A percentile compares a stretch with the other conserved stretches of the same genome.
Conservation (phyloP, 2,797 vertebrate species). For the Mormyrus hasselquistii region DNA sequence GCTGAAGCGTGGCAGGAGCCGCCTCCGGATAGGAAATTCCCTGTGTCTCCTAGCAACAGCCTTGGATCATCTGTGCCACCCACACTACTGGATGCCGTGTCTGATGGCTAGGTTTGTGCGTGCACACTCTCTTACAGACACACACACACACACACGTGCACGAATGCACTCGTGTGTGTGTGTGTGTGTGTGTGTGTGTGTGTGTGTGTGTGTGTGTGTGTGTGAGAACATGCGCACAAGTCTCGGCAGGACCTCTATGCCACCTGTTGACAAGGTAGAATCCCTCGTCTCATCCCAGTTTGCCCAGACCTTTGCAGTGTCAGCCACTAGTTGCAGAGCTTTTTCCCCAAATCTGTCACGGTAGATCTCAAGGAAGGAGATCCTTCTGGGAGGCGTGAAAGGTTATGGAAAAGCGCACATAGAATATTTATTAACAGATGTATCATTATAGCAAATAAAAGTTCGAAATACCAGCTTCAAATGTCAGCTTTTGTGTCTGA, state of each 20-base stretch:
- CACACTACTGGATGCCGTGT: neutral
- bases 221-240: too few species aligned
- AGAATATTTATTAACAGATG: neutral
- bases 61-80: neutral
- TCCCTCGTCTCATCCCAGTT: neutral
- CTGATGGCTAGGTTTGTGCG: neutral
- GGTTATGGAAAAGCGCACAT: neutral
- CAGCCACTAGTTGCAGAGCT: neutral
- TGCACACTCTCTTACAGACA: neutral
- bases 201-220: too few species aligned
- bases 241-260: neutral
- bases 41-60: constrained; percentile 5
- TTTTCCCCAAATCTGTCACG: neutral
- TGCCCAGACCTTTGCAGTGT: neutral
- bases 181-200: too few species aligned
- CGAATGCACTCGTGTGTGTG: too few species aligned
- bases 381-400: neutral
- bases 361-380: neutral
- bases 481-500: neutral
- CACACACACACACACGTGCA: neutral
- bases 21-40: neutral
- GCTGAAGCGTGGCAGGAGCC: neutral
- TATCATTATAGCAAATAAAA: neutral
- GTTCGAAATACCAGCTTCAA: neutral
- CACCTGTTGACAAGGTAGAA: neutral